These are phyloP conservation scores for Esox masquinongy DNA, from an alignment of 2,797 vertebrate genomes.

Conservation along the genomic window DNA sequence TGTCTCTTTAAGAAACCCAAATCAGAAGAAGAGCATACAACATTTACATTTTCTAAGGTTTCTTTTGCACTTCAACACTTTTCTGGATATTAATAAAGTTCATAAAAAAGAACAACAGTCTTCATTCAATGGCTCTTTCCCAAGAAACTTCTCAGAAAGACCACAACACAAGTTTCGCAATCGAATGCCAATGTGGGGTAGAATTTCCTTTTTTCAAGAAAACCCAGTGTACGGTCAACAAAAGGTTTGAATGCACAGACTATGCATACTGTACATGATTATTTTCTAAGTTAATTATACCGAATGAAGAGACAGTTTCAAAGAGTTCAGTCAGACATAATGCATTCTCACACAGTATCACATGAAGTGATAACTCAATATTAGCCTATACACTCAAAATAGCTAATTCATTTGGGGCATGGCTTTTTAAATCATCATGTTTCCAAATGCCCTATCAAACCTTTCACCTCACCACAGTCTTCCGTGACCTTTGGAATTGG, in stretches of 20 bases:
- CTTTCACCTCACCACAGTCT: not conserved
- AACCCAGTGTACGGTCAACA: not conserved
- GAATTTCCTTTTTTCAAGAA: not conserved
- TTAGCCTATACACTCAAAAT: not conserved
- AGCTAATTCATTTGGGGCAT: not conserved
- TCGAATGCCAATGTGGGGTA: not conserved
- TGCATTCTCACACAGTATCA: not conserved
- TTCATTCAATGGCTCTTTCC: not conserved
- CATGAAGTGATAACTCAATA: not conserved
- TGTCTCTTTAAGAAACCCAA: no score
- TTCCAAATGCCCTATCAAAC: not conserved
- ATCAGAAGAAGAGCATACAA: no score
- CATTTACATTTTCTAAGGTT: no score
- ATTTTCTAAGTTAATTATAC: not conserved
- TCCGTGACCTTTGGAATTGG: not conserved
- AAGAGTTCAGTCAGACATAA: not conserved
- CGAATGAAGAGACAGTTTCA: not conserved
- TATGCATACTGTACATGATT: not conserved
- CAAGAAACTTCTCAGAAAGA: not conserved
- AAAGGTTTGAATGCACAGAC: not conserved
- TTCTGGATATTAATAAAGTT: not conserved
- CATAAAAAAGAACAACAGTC: not conserved
- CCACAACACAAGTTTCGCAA: no score
- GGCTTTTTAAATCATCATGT: not conserved
- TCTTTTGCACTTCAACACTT: not conserved